Conservation (phyloP, 2,113 vertebrate species). For the Pelecanoides urinatrix region DNA sequence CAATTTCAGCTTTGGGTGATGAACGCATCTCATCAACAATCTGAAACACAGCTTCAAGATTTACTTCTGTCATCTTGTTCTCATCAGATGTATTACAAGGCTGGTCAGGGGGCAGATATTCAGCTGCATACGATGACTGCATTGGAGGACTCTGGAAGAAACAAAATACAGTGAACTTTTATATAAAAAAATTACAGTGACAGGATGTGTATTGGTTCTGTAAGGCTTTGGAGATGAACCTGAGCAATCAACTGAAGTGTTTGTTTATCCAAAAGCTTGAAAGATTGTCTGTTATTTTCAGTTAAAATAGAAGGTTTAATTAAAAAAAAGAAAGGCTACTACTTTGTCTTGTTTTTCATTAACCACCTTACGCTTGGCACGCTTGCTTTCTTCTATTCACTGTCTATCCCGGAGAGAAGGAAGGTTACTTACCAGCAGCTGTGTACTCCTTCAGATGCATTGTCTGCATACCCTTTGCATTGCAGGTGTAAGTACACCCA, state of each 20-base stretch:
- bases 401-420: background rate
- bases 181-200: background rate
- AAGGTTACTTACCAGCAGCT: background rate
- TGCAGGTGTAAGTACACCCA: background rate
- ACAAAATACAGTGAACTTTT: conserved; percentile 16
- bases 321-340: no score
- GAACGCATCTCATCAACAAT: conserved; percentile 77
- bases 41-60: conserved; percentile 79
- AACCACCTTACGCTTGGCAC: background rate
- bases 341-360: background rate
- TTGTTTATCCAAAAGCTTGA: background rate
- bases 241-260: background rate
- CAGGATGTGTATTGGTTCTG: background rate
- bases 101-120: conserved; percentile 59
- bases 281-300: background rate
- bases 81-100: conserved; percentile 58
- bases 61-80: conserved; percentile 70
- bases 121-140: conserved; percentile 69
- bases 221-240: background rate
- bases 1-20: conserved; percentile 56
- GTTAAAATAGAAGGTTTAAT: background rate
- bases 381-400: background rate
- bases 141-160: conserved; percentile 66
- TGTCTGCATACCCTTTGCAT: no score
- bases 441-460: background rate